A percentile compares a stretch with the other conserved stretches of the same genome.
Evolutionary conservation across 1,140 invertebrate genomes (phyloP).

Genomic region (Drosophila funebris): DNA sequence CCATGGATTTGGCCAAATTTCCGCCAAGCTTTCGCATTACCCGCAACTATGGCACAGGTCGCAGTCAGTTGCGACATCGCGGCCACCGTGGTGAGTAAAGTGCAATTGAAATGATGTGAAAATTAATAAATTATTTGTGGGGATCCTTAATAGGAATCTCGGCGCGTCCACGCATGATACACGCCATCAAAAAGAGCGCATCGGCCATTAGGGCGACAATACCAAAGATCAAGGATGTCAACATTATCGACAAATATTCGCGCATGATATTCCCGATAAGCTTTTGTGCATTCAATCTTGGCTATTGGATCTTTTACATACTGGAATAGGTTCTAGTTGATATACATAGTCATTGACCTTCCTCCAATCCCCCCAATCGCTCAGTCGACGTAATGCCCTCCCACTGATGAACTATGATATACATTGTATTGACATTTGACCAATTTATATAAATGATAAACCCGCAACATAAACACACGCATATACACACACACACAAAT

Average conservation of each 20-base stretch:
- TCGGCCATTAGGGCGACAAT: conserved; percentile 92
- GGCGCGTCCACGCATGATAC: conserved; percentile 89
- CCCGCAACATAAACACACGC: conserved; percentile 25
- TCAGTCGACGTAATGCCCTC: conserved; percentile 21
- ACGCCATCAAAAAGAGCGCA: conserved; percentile 90
- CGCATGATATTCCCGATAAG: conserved; percentile 96
- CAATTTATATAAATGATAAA: conserved; percentile 49
- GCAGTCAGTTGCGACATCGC: conserved; percentile 86
- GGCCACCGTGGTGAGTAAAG: conserved; percentile 85
- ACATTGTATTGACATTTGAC: conserved; percentile 43
- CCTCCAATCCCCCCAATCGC: background rate
- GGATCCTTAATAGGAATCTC: conserved; percentile 55
- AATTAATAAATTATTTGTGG: background rate
- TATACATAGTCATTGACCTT: background rate
- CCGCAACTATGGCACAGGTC: conserved; percentile 85
- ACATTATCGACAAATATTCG: conserved; percentile 98
- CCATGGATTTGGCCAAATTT: conserved; percentile 88
- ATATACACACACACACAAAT: conserved; percentile 11
- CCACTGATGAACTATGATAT: conserved; percentile 35
- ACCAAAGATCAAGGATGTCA: conserved; percentile 97
- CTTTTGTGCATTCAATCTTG: conserved; percentile 96
- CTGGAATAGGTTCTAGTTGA: conserved; percentile 85
- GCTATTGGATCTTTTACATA: conserved; percentile 98
- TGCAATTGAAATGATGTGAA: background rate
- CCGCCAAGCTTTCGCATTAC: conserved; percentile 92